Base-by-base conservation (phyloP, 64 coral and sea anemone species). In the Dendronephthya gigantea region DNA sequence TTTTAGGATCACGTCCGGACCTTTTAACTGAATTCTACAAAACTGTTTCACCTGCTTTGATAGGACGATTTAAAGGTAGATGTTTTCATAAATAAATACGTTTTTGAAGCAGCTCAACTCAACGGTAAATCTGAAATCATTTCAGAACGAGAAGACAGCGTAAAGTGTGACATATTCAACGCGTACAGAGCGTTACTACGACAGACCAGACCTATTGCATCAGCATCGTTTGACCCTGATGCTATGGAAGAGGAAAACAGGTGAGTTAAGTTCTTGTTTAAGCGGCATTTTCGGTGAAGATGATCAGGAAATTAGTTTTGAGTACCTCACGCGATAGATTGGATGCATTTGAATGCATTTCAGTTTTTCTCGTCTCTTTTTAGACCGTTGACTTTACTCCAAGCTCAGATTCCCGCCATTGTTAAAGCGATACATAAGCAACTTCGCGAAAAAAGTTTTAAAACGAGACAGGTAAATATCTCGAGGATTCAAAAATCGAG, bases 361-460 rank as follows among this genome's bases (percentile, higher is more conserved):
- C 55, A 23, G 19, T 62, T 62, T 22, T 62, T 62, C 25, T 1
- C 12, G 0, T n/a, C 25, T 62, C 0, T 7, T n/a, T 62, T 23
- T 62, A 98, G 95, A 9, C 95, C 95, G 29, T 85, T 98, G 16
- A 93, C 88, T 49, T 82, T 98, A 12, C 70, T 98, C 0, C 88
- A 90, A 27, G 45, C 41, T 33, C 95, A 98, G 69, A 93, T 98
- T 14, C 91, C 83, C 16, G 83, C 83, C 25, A 92, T 98, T 83
- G 95, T 98, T 35, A 98, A 89, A 89, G 95, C 95, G 49, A 68
- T 98, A 34, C 92, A 98, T 58, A 98, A 93, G 86, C 95, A 98
- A 29, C 52, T 98, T 23, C 91, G 85, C 75, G 95, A 98, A 48
- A 98, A 98, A 48, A 98, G 95, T 91, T 92, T 98, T 32, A 98